phyloP scores from a whole-genome alignment of 2,888 invertebrate species.

The Harpalus rufipes region DNA sequence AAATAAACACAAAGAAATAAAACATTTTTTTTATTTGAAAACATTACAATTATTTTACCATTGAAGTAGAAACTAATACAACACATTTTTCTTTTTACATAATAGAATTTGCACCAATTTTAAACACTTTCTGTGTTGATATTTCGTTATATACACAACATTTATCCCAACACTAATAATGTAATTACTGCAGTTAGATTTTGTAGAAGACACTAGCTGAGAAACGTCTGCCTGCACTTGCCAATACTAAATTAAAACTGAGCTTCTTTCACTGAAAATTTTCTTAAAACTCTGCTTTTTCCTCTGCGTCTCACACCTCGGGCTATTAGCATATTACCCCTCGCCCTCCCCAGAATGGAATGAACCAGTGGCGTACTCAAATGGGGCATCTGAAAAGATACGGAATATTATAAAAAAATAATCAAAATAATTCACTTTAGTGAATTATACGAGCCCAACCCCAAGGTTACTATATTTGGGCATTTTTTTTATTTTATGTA shows the following conservation, averaged over 20 bases:
- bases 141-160: background rate
- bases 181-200: background rate
- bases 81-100: background rate
- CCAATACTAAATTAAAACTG: conserved; percentile 76
- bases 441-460: too few relatives aligned
- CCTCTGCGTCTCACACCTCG: conserved; percentile 70
- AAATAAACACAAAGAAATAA: too few relatives aligned
- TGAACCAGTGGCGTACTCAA: conserved; percentile 36
- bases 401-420: background rate
- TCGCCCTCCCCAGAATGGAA: conserved; percentile 32
- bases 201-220: background rate
- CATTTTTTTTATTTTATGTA: too few relatives aligned
- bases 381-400: background rate
- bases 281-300: conserved; percentile 74
- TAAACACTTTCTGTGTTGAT: background rate
- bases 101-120: background rate
- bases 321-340: conserved; percentile 72
- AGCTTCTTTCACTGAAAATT: conserved; percentile 74
- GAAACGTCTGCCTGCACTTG: conserved; percentile 66
- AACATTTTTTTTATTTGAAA: too few relatives aligned
- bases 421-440: background rate
- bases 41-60: too few relatives aligned
- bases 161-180: background rate
- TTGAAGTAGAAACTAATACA: too few relatives aligned
- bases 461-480: too few relatives aligned